A percentile compares a stretch with the other conserved stretches of the same genome.
Evolutionary conservation across 2,797 vertebrate species (phyloP).

Genomic region (Lycodopsis pacificus): DNA sequence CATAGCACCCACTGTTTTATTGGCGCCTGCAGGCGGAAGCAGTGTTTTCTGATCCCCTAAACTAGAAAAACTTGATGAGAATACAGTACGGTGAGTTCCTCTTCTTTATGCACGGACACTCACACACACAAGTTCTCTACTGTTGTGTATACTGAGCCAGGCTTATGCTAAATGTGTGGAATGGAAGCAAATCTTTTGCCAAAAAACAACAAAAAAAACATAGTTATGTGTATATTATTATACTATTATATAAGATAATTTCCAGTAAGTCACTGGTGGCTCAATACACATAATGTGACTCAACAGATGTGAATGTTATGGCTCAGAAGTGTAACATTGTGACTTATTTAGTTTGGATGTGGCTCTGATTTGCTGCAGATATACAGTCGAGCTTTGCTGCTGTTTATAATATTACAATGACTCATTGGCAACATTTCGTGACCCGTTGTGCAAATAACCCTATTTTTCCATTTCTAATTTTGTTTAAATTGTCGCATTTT

Average conservation of each 20-base stretch:
- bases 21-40: constrained; percentile 37
- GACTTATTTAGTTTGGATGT: constrained; percentile 9
- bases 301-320: constrained; percentile 7
- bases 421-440: constrained; percentile 4
- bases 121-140: not conserved
- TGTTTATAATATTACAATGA: constrained; percentile 9
- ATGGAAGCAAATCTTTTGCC: not conserved
- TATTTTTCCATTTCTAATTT: constrained; percentile 20
- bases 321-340: constrained; percentile 1
- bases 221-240: not conserved
- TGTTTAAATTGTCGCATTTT: constrained; percentile 10
- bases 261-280: constrained; percentile 22
- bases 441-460: constrained; percentile 2
- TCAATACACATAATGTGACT: not conserved
- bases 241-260: not conserved
- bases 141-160: not conserved
- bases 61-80: constrained; percentile 22
- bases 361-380: constrained; percentile 1
- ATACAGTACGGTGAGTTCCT: constrained; percentile 7
- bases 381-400: not conserved
- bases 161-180: not conserved
- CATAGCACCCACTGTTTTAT: constrained; percentile 52
- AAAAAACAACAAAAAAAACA: not conserved
- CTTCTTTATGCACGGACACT: not conserved
- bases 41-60: constrained; percentile 14